Evolutionary conservation across 2,113 vertebrate species (phyloP), one percentile per base, ranked within the genome.

Genomic region (Aspidoscelis tigris): DNA sequence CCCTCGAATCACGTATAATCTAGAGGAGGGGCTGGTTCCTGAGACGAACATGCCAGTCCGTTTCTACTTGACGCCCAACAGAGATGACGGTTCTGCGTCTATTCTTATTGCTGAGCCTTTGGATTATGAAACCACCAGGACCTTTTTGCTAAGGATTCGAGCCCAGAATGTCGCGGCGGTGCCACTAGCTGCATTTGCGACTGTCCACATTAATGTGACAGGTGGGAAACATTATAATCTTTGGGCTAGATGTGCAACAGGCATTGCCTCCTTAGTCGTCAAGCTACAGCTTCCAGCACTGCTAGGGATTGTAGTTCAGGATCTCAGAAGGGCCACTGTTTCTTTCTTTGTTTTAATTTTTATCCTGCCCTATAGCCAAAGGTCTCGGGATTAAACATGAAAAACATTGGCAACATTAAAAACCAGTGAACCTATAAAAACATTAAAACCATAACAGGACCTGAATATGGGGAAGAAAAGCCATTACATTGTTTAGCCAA

Each of bases 1-100:
- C 91, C 97, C 97, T 53, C 94, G 96, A 73, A 96, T 98, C 65
- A 98, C 97, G 0, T 98, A 98, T 61, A 98, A 95, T 84, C 90
- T 98, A 83, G 97, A 97, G 82, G 97, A 98, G 21, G 97, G 97
- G 7, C 95, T 97, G 94, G 97, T 98, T 75, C 97, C 96, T 0
- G 97, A 98, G 91, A 97, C 96, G 91, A 98, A 98, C 95, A 97
- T 97, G 97, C 97, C 97, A 0, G 94, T 98, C 43, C 96, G 95
- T 33, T 98, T 98, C 95, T 98, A 98, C 91, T 86, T 98, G 91
- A 97, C 97, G 43, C 96, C 97, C 22, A 98, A 98, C 94, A 95
- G 97, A 76, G 96, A 96, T 7, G 97, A 98, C 21, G 97, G 97
- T 26, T 97, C 97, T 0, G 97, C 97, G 50, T 98, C 97, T 80